Conservation (phyloP, 2,113 vertebrate genomes). For the Catagonus wagneri region DNA sequence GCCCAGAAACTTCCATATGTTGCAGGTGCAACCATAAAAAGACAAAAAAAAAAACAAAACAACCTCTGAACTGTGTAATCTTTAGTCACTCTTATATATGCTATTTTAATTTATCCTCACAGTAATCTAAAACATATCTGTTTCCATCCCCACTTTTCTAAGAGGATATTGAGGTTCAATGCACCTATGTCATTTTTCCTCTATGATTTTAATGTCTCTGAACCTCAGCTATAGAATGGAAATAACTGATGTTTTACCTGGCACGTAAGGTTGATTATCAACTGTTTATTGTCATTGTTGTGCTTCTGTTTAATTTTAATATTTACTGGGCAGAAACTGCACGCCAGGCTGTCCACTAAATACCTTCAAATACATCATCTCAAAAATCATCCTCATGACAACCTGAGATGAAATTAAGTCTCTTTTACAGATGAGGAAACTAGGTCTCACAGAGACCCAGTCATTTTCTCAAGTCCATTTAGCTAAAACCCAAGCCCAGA, state of each 20-base stretch:
- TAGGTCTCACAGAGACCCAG: background rate
- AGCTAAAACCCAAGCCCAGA: background rate
- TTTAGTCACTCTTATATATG: background rate
- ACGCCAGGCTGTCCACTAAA: background rate
- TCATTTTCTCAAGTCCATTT: background rate
- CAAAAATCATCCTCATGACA: background rate
- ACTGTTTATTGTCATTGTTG: background rate
- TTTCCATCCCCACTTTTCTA: background rate
- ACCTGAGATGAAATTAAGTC: background rate
- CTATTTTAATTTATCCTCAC: background rate
- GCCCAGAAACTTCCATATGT: no score
- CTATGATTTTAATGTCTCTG: background rate
- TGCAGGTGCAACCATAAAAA: no score
- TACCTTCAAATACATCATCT: background rate
- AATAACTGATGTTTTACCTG: background rate
- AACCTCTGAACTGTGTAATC: background rate
- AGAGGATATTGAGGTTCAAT: background rate
- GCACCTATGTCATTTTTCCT: background rate
- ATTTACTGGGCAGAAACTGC: background rate
- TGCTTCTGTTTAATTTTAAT: slow-evolving; percentile 16
- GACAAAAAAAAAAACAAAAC: no score
- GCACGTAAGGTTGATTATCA: background rate
- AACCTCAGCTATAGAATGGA: background rate
- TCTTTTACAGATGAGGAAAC: background rate
- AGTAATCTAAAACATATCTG: background rate